phyloP scores from a whole-genome alignment of 2,113 vertebrate genomes.

The Psilopsiagon aurifrons region DNA sequence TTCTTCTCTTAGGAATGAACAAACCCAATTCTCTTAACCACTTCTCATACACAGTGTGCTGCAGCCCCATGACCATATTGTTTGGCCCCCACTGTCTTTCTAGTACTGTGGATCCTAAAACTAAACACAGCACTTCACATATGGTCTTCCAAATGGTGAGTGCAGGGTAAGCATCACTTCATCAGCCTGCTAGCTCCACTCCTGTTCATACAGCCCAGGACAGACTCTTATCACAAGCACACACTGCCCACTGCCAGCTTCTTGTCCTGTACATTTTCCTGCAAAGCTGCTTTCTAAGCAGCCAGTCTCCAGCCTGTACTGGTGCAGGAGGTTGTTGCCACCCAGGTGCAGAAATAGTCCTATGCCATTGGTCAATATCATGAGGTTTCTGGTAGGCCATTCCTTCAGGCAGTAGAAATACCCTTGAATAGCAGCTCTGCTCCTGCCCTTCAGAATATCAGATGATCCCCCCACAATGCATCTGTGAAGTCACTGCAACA shows the following conservation, averaged over 20 bases:
- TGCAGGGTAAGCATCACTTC: neutral
- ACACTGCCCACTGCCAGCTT: neutral
- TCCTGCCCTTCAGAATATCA: no score
- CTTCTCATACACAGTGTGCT: neutral
- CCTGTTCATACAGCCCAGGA: neutral
- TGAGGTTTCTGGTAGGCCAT: no score
- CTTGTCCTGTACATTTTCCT: neutral
- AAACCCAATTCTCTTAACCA: neutral
- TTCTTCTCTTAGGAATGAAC: neutral
- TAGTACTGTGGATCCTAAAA: neutral
- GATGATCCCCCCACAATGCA: no score
- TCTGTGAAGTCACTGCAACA: no score
- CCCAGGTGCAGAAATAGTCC: no score
- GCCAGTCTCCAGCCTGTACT: neutral
- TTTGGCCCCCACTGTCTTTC: neutral
- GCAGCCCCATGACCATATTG: rapidly evolving
- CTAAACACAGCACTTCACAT: neutral
- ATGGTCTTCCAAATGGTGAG: neutral
- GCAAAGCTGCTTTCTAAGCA: neutral
- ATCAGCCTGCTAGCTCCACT: no score
- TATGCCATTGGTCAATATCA: no score
- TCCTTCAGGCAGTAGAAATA: no score
- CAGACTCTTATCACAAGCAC: no score
- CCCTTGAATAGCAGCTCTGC: no score
- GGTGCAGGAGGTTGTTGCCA: no score